Evolutionary conservation across 2,113 vertebrate genomes (phyloP), one percentile per base, ranked within the genome.

Genomic region (Lipophrys pholis): DNA sequence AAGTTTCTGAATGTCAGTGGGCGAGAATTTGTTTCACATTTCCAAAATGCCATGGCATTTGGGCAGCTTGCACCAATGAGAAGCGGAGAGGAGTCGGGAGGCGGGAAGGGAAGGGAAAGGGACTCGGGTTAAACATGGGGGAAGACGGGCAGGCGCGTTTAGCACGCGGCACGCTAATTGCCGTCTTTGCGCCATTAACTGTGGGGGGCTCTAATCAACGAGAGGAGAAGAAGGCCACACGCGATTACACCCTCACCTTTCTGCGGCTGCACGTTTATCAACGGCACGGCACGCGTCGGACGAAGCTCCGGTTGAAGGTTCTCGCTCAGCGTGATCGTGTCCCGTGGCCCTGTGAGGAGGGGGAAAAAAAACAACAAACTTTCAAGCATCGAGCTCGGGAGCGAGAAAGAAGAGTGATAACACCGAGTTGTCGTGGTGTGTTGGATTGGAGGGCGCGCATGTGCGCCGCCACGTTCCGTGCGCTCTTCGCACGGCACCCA

Each of bases 1-100:
- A 92, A 90, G 89, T 92, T 93, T 91, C 76, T 94, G 93, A 94
- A 94, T 94, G 94, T 94, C 94, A 94, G 90, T 82, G 60, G 91
- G 87, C 80, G 78, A 90, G 92, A 92, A 92, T 93, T 91, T 85
- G 83, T 78, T 82, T 92, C 92, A 90, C 93, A 93, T 94, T 94
- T 93, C 83, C 88, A 90, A 94, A 94, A 94, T 94, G 94, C 93
- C 94, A 93, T 91, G 93, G 92, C 93, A 94, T 94, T 94, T 94
- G 90, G 88, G 83, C 85, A 92, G 88, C 91, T 90, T 90, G 89
- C 91, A 90, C 90, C 90, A 88, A 90, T 87, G 82, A 89, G 80
- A 83, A 81, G 70, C 84, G 46, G 75, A 57, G 76, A 75, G 80
- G 78, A 71, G 85, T 46, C 77, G 78, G 83, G 76, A 88, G 59